These are phyloP conservation scores for Acrobasis suavella DNA, from an alignment of 2,888 invertebrate genomes.

Conservation along the genomic window DNA sequence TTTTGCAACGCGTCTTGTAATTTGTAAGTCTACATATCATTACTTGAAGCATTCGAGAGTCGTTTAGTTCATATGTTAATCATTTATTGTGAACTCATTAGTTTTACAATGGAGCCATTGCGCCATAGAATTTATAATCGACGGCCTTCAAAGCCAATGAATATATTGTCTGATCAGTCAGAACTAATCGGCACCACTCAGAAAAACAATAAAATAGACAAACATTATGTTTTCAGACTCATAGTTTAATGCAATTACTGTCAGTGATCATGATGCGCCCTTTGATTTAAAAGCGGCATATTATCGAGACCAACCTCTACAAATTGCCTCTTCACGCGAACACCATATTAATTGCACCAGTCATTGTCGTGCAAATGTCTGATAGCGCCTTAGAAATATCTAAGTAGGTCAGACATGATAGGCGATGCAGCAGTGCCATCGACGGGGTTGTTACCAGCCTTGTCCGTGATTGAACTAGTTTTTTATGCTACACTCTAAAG, in stretches of 20 bases:
- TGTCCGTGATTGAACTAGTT: conserved; percentile 74
- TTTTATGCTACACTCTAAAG: conserved; percentile 67
- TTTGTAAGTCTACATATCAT: conserved; percentile 39
- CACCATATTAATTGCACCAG: conserved; percentile 30
- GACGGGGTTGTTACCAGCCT: conserved; percentile 60
- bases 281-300: neutral
- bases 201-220: neutral
- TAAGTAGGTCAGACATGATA: conserved; percentile 69
- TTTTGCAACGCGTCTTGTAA: conserved; percentile 42
- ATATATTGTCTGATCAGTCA: conserved; percentile 4
- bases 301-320: conserved; percentile 2
- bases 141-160: conserved; percentile 18
- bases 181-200: neutral
- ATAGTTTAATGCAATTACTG: neutral
- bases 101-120: conserved; percentile 39
- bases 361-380: conserved; percentile 31
- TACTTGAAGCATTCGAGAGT: conserved; percentile 36
- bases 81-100: conserved; percentile 40
- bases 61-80: conserved; percentile 39
- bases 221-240: neutral
- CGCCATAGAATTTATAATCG: conserved; percentile 27
- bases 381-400: conserved; percentile 48
- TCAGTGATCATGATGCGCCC: neutral
- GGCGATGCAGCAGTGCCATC: conserved; percentile 57
- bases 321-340: conserved; percentile 29